Evolutionary conservation across 2,113 vertebrate genomes (phyloP).

Genomic region (Cichladusa arquata): DNA sequence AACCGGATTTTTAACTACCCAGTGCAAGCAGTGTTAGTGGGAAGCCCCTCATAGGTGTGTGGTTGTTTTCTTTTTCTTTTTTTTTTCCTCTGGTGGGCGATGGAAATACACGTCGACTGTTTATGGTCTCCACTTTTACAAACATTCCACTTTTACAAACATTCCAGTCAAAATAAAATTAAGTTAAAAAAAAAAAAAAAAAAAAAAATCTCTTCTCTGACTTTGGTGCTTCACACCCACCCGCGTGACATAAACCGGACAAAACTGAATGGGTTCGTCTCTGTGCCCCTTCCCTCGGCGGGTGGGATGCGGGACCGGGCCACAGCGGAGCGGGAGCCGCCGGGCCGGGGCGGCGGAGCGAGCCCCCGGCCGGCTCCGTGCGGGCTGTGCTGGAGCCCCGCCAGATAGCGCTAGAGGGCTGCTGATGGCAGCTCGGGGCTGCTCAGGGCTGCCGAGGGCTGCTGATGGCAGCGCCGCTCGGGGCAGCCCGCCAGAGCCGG

Average conservation of each 20-base stretch:
- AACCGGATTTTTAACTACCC: background rate
- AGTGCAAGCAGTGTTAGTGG: background rate
- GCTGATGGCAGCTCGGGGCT: too few species aligned
- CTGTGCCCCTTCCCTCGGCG: background rate
- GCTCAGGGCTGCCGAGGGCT: too few species aligned
- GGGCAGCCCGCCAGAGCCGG: background rate
- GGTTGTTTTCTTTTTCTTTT: background rate
- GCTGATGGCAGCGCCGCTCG: background rate
- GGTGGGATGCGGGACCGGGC: background rate
- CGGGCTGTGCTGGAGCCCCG: conserved; percentile 71
- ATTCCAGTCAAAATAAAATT: background rate
- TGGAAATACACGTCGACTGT: background rate
- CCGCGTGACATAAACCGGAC: too few species aligned
- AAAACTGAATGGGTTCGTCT: accelerated
- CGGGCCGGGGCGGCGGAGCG: background rate
- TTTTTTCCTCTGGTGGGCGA: background rate
- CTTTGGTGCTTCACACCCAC: background rate
- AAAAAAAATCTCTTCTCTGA: background rate
- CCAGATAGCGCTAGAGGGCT: conserved; percentile 94
- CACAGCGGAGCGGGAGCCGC: background rate
- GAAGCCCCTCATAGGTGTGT: background rate
- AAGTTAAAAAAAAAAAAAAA: too few species aligned
- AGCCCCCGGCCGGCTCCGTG: background rate
- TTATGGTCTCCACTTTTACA: background rate
- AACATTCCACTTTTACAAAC: background rate